Conservation (phyloP, 2,113 vertebrate species). For the Thunnus thynnus region DNA sequence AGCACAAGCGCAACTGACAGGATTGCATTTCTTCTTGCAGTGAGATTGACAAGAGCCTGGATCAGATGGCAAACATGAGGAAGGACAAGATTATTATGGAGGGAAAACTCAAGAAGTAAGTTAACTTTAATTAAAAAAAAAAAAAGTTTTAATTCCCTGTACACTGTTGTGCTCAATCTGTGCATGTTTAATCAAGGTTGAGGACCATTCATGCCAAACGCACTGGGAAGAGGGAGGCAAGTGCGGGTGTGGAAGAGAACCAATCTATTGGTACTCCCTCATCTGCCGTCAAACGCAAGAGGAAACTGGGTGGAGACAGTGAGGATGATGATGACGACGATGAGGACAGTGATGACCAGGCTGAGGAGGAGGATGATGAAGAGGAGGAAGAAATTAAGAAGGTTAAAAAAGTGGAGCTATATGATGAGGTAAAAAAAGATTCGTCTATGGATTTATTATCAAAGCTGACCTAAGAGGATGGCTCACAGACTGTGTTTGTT, state of each 20-base stretch:
- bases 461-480: neutral
- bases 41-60: constrained; percentile 99
- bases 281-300: constrained; percentile 90
- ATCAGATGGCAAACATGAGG: constrained; percentile 98
- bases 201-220: constrained; percentile 95
- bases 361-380: constrained; percentile 96
- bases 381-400: constrained; percentile 98
- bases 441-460: neutral
- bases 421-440: constrained; percentile 89
- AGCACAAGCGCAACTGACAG: constrained; percentile 14
- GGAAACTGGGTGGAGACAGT: constrained; percentile 91
- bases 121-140: constrained; percentile 1
- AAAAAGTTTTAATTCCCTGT: neutral
- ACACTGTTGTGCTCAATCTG: neutral
- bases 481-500: constrained; percentile 24
- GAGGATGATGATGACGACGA: constrained; percentile 94
- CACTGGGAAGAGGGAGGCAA: constrained; percentile 92
- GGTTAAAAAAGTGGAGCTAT: constrained; percentile 91
- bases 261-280: constrained; percentile 88
- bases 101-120: constrained; percentile 98
- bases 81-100: constrained; percentile 99
- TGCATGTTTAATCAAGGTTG: constrained; percentile 83
- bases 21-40: constrained; percentile 81
- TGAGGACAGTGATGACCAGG: constrained; percentile 90
- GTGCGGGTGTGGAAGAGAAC: constrained; percentile 87